phyloP scores from a whole-genome alignment of 2,113 vertebrate species.

The Camelus dromedarius region DNA sequence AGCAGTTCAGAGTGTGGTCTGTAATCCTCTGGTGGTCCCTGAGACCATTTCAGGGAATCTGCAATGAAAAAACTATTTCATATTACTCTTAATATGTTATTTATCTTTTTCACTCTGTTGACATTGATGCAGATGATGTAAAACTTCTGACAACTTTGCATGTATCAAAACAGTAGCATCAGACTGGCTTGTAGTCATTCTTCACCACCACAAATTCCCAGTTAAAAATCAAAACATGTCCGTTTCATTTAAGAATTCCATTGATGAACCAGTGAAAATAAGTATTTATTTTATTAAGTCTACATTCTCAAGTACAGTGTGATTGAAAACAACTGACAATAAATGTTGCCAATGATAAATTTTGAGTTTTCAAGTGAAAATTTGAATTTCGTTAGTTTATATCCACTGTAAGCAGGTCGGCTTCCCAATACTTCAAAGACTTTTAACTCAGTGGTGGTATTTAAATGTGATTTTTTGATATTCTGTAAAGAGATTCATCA shows the following conservation, averaged over 20 bases:
- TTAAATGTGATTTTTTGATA: not conserved
- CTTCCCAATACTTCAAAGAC: not conserved
- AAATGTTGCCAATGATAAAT: not conserved
- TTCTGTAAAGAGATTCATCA: not conserved
- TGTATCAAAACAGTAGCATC: not conserved
- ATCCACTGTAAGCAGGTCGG: not conserved
- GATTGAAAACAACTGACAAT: not conserved
- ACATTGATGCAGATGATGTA: constrained; percentile 10
- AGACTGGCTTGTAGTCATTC: not conserved
- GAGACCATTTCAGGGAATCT: constrained; percentile 36
- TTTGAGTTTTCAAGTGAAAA: constrained; percentile 28
- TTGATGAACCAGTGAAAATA: not conserved
- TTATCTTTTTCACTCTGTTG: constrained; percentile 10
- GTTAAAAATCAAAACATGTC: not conserved
- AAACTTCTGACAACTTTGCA: not conserved
- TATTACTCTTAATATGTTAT: not conserved
- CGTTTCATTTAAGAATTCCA: not conserved
- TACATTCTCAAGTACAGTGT: not conserved
- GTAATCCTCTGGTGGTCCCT: not conserved
- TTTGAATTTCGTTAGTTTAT: not conserved
- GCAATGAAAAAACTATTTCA: not conserved
- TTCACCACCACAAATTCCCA: not conserved
- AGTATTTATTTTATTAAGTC: not conserved
- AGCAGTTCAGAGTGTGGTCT: not conserved
- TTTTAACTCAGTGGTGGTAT: constrained; percentile 12